Base-by-base conservation (phyloP, 2,797 vertebrate species). In the Arrhamphus sclerolepis region DNA sequence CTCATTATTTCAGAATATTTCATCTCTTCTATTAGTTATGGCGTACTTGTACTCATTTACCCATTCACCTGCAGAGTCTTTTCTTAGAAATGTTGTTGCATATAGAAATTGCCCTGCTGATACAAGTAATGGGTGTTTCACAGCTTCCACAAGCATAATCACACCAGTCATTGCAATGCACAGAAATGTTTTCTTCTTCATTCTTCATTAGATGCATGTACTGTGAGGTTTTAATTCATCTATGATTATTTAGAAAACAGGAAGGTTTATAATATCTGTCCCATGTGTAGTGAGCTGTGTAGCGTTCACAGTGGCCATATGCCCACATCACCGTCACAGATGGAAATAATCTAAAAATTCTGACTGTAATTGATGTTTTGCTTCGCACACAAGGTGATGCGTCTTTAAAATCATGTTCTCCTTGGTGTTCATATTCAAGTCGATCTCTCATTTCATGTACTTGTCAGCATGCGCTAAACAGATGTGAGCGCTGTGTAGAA, bases 341-440 rank as follows among this genome's bases (percentile, higher is more conserved):
- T 46, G 5, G 11, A 60, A 50, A 38, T 39, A 46, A 24, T 62
- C 50, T 11, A 54, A 41, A 48, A 7, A 5, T 14, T 39, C 10
- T 19, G 18, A 58, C 11, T 62, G 22, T 29, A 50, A 65, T 41
- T 11, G 31, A 20, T 61, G 20, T 34, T 73, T 68, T 46, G 22
- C 13, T 41, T 43, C 29, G 53, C 52, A 54, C 39, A 49, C 34
- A 56, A 22, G 4, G 22, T 48, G 52, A 14, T 6, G 3, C 4
- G 0, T 31, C 34, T 57, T 13, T 31, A 19, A 50, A 43, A 28
- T 5, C 22, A 1, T 31, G 8, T 46, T n/a, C 52, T 57, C 52
- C 39, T 70, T 34, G 14, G 17, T 48, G 18, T 26, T 54, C 24
- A 34, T 8, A 42, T 6, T 13, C 22, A 53, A 48, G 20, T 41